Base-by-base conservation (phyloP, 2,113 vertebrate species). In the Heterotis niloticus region DNA sequence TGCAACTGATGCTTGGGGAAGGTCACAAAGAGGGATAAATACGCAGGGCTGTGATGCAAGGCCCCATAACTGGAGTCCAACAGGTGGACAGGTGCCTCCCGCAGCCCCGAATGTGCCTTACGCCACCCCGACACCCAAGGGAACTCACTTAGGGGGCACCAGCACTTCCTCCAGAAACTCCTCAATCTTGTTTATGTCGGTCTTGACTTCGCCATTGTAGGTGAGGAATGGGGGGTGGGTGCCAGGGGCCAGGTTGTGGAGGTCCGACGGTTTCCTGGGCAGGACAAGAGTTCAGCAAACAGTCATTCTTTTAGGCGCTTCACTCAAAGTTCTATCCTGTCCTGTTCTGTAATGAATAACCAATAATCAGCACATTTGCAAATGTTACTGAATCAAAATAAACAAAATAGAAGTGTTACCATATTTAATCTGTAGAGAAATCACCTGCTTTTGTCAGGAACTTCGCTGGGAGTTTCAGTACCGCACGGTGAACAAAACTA, bases 171-270 rank as follows among this genome's bases (percentile, higher is more conserved):
- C 98, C 77, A 99, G 93, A 83, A 99, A 99, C 90, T 99, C 97
- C 83, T 98, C 98, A 11, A 99, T 98, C 90, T 98, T 98, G 88
- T 99, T 99, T 88, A 98, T 90, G 18, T 99, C 98, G 0, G 98
- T 99, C 91, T 97, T 98, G 87, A 99, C 96, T 52, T 99, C 98
- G 26, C 95, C 96, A 1, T 98, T 94, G 89, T 94, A 99, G 78
- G 98, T 99, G 85, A 99, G 91, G 89, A 99, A 99, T 24, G 98
- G 98, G 1, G 98, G 98, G 82, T 98, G 98, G 0, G 97, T 96
- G 65, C 98, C 98, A 0, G 98, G 98, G 68, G 98, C 98, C 65
- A 99, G 91, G 89, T 99, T 98, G 88, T 98, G 96, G 80, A 99
- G 90, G 84, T 99, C 98, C 0, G 96, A 95, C 28, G 98, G 98